Percentiles rank a stretch among this genome's conserved stretches.
These are phyloP conservation scores for Hippolais icterina DNA, from an alignment of 2,113 vertebrate genomes.

Conservation along the genomic window DNA sequence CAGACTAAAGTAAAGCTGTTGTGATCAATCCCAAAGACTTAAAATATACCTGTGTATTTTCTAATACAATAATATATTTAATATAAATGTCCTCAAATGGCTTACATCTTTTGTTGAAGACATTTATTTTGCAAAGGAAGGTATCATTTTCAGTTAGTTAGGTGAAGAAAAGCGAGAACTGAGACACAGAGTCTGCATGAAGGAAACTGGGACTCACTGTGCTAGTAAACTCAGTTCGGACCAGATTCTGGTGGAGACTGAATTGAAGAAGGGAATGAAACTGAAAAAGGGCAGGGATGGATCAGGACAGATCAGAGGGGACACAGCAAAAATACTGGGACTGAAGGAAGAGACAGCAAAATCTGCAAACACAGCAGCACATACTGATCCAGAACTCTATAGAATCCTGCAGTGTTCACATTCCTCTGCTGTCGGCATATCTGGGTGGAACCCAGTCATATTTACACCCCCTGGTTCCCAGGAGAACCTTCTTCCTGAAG, in stretches of 20 bases:
- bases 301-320: not conserved
- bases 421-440: not conserved
- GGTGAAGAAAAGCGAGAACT: not conserved
- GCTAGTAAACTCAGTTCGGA: not conserved
- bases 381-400: not conserved
- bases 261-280: not conserved
- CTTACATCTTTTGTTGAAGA: not conserved
- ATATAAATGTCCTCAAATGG: not conserved
- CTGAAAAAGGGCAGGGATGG: not conserved
- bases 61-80: not conserved
- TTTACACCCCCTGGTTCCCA: not conserved
- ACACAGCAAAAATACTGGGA: not conserved
- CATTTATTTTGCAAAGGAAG: not conserved
- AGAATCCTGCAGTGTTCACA: not conserved
- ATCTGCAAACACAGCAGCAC: not conserved
- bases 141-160: not conserved
- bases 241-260: not conserved
- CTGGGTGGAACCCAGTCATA: not conserved
- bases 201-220: fast-evolving
- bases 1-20: not conserved
- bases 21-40: not conserved
- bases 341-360: not conserved
- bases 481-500: not conserved
- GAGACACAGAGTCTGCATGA: not conserved
- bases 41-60: not conserved